A percentile compares a stretch with the other conserved stretches of the same genome.
These are phyloP conservation scores for Myotis yumanensis DNA, from an alignment of 2,113 vertebrate genomes.

Conservation along the genomic window DNA sequence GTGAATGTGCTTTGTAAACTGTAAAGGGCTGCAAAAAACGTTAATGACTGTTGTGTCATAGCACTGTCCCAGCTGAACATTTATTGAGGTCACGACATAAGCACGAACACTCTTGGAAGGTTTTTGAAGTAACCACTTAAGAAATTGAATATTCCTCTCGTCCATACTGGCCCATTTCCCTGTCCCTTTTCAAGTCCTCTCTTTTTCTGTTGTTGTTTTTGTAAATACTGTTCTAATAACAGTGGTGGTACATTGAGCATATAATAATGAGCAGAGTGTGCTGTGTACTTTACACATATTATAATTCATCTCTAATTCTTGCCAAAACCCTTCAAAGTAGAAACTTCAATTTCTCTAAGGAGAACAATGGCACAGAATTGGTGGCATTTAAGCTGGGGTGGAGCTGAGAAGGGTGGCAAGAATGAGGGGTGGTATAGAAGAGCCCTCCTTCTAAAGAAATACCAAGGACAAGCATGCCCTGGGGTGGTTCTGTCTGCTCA, in stretches of 20 bases:
- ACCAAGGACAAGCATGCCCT: background rate
- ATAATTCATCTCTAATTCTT: background rate
- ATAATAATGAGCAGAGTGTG: too few relatives aligned
- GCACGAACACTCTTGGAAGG: background rate
- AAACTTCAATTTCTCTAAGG: background rate
- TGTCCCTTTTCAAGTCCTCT: background rate
- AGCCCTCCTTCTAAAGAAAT: background rate
- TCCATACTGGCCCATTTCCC: background rate
- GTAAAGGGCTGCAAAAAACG: conserved; percentile 15
- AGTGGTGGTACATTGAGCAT: background rate
- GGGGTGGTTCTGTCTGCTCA: background rate
- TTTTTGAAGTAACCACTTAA: conserved; percentile 16
- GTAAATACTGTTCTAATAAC: background rate
- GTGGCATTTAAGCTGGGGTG: background rate
- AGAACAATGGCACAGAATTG: background rate
- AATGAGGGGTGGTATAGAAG: background rate
- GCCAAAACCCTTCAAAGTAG: background rate
- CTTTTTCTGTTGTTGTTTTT: background rate
- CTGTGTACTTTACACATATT: background rate
- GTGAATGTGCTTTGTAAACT: background rate
- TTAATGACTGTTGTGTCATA: background rate
- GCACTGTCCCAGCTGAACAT: background rate
- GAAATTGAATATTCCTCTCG: background rate
- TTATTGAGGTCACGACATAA: conserved; percentile 12
- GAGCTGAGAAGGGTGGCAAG: background rate